Percentiles rank a stretch among this genome's conserved stretches.
phyloP scores from a whole-genome alignment of 2,797 vertebrate genomes.

The Galagoides demidoff region DNA sequence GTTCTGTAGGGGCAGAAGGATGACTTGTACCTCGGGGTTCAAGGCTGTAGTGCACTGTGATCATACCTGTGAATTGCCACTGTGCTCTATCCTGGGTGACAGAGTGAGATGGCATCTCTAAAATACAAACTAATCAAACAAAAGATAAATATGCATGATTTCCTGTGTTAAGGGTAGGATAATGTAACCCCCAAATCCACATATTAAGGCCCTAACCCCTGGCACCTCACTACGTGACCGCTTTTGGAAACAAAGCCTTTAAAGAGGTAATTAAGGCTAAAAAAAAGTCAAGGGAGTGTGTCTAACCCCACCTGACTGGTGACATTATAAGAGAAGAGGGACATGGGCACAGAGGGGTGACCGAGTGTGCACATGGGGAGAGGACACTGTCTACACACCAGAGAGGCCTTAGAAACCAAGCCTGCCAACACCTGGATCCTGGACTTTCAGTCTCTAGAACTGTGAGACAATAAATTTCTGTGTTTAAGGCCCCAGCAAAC shows the following conservation, averaged over 20 bases:
- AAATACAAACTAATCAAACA: neutral
- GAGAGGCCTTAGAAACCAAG: neutral
- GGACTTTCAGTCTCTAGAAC: neutral
- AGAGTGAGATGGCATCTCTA: neutral
- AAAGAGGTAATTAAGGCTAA: neutral
- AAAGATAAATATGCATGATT: neutral
- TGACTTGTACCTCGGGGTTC: neutral
- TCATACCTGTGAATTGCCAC: neutral
- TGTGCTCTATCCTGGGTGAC: neutral
- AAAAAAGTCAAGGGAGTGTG: neutral
- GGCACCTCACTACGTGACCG: neutral
- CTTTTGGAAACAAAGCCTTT: neutral
- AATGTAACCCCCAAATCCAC: accelerated
- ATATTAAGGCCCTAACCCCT: neutral
- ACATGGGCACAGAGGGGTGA: neutral
- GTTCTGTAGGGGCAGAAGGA: neutral
- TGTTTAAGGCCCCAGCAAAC: accelerated
- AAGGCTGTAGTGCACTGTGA: neutral
- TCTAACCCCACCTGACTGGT: too few species aligned
- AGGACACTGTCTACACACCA: accelerated
- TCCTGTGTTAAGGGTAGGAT: accelerated
- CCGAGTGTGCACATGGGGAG: accelerated
- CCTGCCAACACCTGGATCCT: neutral
- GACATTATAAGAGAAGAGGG: neutral
- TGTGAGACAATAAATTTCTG: neutral